Evolutionary conservation across 2,888 invertebrate species (phyloP).

Genomic region (Melinaea menophilus): DNA sequence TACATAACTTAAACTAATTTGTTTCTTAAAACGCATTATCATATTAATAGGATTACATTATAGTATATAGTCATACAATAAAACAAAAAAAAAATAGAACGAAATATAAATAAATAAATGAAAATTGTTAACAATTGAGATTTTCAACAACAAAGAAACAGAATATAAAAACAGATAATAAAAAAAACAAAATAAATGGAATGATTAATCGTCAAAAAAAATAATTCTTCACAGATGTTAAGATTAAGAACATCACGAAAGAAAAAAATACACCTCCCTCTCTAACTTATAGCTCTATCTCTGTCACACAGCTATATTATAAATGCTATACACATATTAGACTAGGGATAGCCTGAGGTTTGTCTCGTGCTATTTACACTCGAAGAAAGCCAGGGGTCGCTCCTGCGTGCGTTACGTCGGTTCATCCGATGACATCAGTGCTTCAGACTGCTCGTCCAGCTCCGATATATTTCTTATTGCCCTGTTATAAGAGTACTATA

Average conservation of each 20-base stretch:
- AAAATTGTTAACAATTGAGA: background rate
- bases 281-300: conserved; percentile 2
- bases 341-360: conserved; percentile 42
- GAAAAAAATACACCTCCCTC: background rate
- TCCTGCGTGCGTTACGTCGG: conserved; percentile 57
- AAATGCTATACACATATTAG: conserved; percentile 34
- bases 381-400: conserved; percentile 22
- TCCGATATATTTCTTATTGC: conserved; percentile 73
- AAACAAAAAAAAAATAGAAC: background rate
- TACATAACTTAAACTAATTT: background rate
- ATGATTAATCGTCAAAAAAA: background rate
- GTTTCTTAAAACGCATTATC: background rate
- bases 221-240: background rate
- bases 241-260: background rate
- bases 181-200: background rate
- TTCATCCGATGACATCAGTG: conserved; percentile 74
- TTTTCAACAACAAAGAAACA: background rate
- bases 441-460: conserved; percentile 80
- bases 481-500: conserved; percentile 39
- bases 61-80: background rate
- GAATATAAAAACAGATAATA: background rate
- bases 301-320: conserved; percentile 10
- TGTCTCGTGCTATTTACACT: conserved; percentile 43
- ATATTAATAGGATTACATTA: background rate
- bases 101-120: background rate